phyloP scores from a whole-genome alignment of 2,888 invertebrate species.

The Acrobasis repandana region DNA sequence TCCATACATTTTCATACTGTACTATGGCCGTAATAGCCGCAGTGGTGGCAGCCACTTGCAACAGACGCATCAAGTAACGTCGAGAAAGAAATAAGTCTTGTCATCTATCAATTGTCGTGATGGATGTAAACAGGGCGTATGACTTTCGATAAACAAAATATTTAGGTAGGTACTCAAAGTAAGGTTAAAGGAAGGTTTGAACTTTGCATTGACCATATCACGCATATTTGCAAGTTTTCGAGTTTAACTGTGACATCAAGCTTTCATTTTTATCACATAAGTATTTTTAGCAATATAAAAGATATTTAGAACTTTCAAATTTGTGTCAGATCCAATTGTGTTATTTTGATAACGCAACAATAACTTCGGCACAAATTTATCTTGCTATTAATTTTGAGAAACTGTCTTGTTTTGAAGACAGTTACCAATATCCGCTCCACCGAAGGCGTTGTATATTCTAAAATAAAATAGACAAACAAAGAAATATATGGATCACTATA shows the following conservation, averaged over 20 bases:
- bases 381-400: neutral
- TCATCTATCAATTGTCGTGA: no score
- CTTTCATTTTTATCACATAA: neutral
- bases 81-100: no score
- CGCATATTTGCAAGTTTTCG: neutral
- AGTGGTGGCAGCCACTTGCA: no score
- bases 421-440: slow-evolving; percentile 30
- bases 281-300: neutral
- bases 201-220: no score
- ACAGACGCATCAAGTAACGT: no score
- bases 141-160: no score
- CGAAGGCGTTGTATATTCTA: slow-evolving; percentile 42
- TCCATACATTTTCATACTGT: no score
- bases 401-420: slow-evolving; percentile 20
- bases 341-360: neutral
- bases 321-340: neutral
- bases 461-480: slow-evolving; percentile 36
- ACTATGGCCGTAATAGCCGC: no score
- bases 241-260: neutral
- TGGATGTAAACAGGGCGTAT: no score
- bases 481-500: slow-evolving; percentile 15
- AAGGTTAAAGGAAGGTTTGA: neutral
- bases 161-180: neutral
- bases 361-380: neutral
- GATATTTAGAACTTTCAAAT: neutral